Percentiles rank a stretch among this genome's conserved stretches.
These are phyloP conservation scores for Monochamus alternatus DNA, from an alignment of 2,888 invertebrate genomes.

Conservation along the genomic window DNA sequence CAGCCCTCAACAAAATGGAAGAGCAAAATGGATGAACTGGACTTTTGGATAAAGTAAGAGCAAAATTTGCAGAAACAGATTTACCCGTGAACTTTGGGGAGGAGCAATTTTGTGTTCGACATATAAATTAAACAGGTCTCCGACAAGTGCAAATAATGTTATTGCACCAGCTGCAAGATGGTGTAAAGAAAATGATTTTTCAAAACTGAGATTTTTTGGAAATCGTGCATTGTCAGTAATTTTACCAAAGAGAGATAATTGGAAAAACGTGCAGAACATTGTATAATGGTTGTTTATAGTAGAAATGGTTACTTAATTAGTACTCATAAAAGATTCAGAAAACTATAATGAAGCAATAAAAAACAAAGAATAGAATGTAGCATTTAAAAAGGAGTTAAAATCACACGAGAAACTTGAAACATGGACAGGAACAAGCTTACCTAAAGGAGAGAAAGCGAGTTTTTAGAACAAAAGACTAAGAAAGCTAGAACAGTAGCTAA, in stretches of 20 bases:
- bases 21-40: constrained; percentile 50
- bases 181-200: constrained; percentile 49
- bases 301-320: constrained; percentile 45
- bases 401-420: background rate
- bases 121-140: constrained; percentile 54
- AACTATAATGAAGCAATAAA: too few species aligned
- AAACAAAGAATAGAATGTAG: too few species aligned
- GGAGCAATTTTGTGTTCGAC: constrained; percentile 47
- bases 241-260: constrained; percentile 25
- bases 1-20: constrained; percentile 51
- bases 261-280: constrained; percentile 47
- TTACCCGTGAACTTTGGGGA: constrained; percentile 53
- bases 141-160: constrained; percentile 45
- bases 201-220: constrained; percentile 47
- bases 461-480: constrained; percentile 41
- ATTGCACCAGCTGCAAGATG: constrained; percentile 49
- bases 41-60: constrained; percentile 51
- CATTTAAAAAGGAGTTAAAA: background rate
- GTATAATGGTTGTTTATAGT: constrained; percentile 53
- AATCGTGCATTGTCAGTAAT: too few species aligned
- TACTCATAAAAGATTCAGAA: too few species aligned
- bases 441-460: constrained; percentile 25
- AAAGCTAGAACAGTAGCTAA: constrained; percentile 45
- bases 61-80: constrained; percentile 51
- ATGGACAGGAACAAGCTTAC: background rate